phyloP scores from a whole-genome alignment of 2,113 vertebrate genomes.

The Vicugna pacos region DNA sequence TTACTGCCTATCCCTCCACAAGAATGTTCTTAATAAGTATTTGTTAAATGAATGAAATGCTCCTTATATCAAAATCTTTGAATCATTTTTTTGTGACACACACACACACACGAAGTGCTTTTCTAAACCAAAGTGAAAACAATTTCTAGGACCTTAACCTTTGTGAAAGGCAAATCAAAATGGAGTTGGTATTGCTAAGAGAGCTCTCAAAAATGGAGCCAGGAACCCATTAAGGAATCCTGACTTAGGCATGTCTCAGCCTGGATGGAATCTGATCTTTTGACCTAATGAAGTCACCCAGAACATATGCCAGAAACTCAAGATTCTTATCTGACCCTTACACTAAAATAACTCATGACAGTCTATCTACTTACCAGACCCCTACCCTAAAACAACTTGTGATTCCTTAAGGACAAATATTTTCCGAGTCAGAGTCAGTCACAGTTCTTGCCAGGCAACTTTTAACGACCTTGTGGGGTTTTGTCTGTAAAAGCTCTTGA shows the following conservation, averaged over 20 bases:
- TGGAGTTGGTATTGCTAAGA: neutral
- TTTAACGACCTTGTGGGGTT: neutral
- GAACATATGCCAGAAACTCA: neutral
- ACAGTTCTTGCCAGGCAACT: neutral
- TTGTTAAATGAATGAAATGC: slow-evolving; percentile 30
- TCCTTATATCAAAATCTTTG: slow-evolving; percentile 4
- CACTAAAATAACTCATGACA: neutral
- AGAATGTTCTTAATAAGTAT: neutral
- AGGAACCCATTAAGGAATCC: neutral
- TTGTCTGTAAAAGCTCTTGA: neutral
- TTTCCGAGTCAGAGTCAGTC: neutral
- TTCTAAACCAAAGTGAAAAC: slow-evolving; percentile 36
- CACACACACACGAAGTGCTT: neutral
- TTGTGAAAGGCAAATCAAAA: neutral
- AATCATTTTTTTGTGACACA: neutral
- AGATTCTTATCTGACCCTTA: neutral
- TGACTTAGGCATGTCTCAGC: neutral
- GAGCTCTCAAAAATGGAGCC: neutral
- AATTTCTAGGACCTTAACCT: neutral
- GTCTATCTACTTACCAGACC: neutral
- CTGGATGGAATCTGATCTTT: neutral
- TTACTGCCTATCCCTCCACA: neutral
- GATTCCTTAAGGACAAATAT: neutral
- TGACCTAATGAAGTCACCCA: neutral
- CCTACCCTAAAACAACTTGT: neutral